These are phyloP conservation scores for Drosophila virilis DNA, from an alignment of 1,140 invertebrate species.

Conservation along the genomic window DNA sequence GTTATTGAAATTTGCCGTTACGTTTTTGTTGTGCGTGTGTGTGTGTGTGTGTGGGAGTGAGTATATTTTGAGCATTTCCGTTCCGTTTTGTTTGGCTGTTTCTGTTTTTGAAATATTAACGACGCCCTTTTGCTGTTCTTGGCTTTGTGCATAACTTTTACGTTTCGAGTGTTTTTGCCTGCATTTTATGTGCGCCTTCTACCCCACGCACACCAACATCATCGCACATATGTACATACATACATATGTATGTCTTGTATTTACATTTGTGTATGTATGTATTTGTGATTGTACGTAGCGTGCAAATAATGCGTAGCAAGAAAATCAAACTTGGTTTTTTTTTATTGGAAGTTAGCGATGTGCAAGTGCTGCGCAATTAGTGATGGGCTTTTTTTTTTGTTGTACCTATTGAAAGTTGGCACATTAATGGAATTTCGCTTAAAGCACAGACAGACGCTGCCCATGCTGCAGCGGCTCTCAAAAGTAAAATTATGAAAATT, in stretches of 20 bases:
- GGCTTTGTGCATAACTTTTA: constrained; percentile 67
- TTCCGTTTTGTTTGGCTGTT: constrained; percentile 44
- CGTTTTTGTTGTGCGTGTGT: constrained; percentile 31
- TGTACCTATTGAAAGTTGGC: background rate
- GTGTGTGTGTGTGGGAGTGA: constrained; percentile 22
- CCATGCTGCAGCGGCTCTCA: constrained; percentile 16
- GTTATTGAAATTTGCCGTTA: constrained; percentile 30
- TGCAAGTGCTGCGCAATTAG: background rate
- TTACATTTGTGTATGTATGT: background rate
- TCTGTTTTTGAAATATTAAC: constrained; percentile 82
- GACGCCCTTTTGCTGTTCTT: constrained; percentile 78
- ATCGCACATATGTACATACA: background rate
- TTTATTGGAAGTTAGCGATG: background rate
- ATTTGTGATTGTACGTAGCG: background rate
- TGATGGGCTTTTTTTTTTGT: background rate
- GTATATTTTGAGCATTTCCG: constrained; percentile 34
- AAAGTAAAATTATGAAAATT: constrained; percentile 68
- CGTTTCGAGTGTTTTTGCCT: constrained; percentile 69
- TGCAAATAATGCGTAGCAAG: constrained; percentile 6
- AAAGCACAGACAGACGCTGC: constrained; percentile 1
- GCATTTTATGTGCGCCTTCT: constrained; percentile 64
- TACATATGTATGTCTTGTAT: background rate
- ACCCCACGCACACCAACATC: background rate
- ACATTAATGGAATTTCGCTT: background rate
- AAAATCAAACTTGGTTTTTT: background rate